Evolutionary conservation across 2,797 vertebrate genomes (phyloP).

Genomic region (Zenarchopterus dispar): DNA sequence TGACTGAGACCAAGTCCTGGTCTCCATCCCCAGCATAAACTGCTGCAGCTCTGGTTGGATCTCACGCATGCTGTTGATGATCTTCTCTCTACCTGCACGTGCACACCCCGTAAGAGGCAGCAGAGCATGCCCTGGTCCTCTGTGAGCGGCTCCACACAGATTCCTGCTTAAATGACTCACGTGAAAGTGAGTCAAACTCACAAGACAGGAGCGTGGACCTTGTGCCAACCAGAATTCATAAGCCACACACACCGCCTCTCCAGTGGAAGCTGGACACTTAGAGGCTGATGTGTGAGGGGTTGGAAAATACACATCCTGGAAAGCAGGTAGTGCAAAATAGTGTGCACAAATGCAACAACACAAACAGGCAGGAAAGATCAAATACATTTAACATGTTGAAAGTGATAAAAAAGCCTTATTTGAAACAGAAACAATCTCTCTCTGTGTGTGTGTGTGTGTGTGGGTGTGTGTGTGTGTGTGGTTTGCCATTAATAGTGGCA

Average conservation of each 20-base stretch:
- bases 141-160: constrained; percentile 38
- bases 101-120: constrained; percentile 56
- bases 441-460: no score
- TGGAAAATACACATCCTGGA: constrained; percentile 7
- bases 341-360: no score
- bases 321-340: no score
- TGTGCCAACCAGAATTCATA: constrained; percentile 43
- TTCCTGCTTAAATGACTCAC: constrained; percentile 57
- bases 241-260: background rate
- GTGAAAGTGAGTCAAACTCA: constrained; percentile 48
- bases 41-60: no score
- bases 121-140: constrained; percentile 69
- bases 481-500: no score
- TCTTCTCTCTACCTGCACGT: background rate
- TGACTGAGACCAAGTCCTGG: background rate
- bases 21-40: constrained; percentile 30
- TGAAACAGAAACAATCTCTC: no score
- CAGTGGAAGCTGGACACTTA: constrained; percentile 3
- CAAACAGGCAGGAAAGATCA: background rate
- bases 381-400: background rate
- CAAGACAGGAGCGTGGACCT: constrained; percentile 22
- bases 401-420: no score
- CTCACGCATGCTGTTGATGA: no score
- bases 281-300: constrained; percentile 10
- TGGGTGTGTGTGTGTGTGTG: no score